These are phyloP conservation scores for Pachyrhynchus sulphureomaculatus DNA, from an alignment of 1,140 invertebrate species.

Conservation along the genomic window DNA sequence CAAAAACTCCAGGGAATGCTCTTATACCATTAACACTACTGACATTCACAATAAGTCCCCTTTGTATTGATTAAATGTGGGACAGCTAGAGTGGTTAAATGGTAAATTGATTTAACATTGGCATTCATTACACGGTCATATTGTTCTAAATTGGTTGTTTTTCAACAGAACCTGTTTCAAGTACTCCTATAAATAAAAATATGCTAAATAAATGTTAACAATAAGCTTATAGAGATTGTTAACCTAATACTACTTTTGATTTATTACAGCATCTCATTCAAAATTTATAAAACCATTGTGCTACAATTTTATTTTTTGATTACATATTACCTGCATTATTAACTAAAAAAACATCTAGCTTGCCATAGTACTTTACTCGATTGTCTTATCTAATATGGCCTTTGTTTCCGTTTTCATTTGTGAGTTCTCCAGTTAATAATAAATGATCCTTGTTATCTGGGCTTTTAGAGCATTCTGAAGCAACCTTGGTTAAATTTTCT, in stretches of 20 bases:
- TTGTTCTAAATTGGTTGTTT: slow-evolving; percentile 73
- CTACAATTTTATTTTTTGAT: too few species aligned
- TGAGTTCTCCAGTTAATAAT: slow-evolving; percentile 67
- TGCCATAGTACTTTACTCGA: slow-evolving; percentile 68
- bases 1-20: slow-evolving; percentile 72
- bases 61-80: slow-evolving; percentile 80
- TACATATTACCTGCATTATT: slow-evolving; percentile 88
- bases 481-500: slow-evolving; percentile 62
- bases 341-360: slow-evolving; percentile 75
- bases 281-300: too few species aligned
- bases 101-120: slow-evolving; percentile 82
- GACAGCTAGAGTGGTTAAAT: slow-evolving; percentile 80
- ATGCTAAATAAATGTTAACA: too few species aligned
- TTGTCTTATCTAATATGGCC: slow-evolving; percentile 68
- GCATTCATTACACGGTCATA: slow-evolving; percentile 83
- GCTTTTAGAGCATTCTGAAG: slow-evolving; percentile 56
- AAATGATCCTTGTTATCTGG: slow-evolving; percentile 51
- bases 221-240: too few species aligned
- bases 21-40: slow-evolving; percentile 85
- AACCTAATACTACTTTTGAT: too few species aligned
- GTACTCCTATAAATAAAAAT: slow-evolving; percentile 50
- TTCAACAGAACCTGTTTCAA: slow-evolving; percentile 81
- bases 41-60: slow-evolving; percentile 85
- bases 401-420: slow-evolving; percentile 72
- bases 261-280: too few species aligned